Conservation (phyloP, 2,113 vertebrate genomes). For the Chrysochloris asiatica region DNA sequence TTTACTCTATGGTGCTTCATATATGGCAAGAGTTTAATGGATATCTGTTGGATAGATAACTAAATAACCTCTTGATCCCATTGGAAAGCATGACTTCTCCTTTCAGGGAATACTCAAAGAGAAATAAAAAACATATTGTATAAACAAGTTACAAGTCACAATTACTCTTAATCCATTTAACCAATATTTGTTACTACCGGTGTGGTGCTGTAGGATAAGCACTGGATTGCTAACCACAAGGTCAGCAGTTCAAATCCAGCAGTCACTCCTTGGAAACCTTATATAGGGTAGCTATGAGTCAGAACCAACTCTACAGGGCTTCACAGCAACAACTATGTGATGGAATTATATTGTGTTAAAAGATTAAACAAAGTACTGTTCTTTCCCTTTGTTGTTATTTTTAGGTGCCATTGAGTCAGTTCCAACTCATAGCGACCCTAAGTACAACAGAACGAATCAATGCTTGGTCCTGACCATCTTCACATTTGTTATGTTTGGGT, state of each 20-base stretch:
- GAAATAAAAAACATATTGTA: not conserved
- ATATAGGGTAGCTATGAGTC: too few relatives aligned
- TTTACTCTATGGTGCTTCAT: slow-evolving; percentile 16
- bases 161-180: slow-evolving; percentile 16
- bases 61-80: not conserved
- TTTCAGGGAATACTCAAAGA: slow-evolving; percentile 20
- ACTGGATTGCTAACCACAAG: too few relatives aligned
- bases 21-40: slow-evolving; percentile 20
- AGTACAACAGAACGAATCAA: too few relatives aligned
- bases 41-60: slow-evolving; percentile 36
- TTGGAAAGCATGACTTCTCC: not conserved
- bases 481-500: too few relatives aligned
- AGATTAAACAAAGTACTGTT: not conserved
- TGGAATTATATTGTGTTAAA: not conserved
- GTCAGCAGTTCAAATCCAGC: too few relatives aligned
- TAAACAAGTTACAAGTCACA: not conserved
- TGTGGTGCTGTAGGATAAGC: too few relatives aligned
- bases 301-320: too few relatives aligned
- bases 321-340: not conserved
- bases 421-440: too few relatives aligned
- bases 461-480: too few relatives aligned
- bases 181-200: not conserved
- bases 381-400: not conserved
- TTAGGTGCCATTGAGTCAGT: too few relatives aligned
- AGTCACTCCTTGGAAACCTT: too few relatives aligned